These are phyloP conservation scores for Corydoras maculifer DNA, from an alignment of 2,113 vertebrate genomes.

Conservation along the genomic window DNA sequence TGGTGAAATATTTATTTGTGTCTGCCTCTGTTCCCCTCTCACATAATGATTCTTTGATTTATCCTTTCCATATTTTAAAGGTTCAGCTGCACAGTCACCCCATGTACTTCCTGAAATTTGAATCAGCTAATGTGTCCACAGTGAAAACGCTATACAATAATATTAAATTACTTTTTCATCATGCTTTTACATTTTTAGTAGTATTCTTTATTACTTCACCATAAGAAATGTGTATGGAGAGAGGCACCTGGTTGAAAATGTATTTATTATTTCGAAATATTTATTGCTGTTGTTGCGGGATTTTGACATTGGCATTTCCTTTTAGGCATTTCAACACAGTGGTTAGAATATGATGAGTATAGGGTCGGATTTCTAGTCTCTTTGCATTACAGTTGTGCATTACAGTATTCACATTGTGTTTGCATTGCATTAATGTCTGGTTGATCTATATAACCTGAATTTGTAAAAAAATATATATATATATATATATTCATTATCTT, in stretches of 20 bases:
- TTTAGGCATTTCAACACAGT: too few relatives aligned
- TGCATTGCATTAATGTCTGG: too few relatives aligned
- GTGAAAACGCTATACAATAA: background rate
- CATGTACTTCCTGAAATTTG: slow-evolving; percentile 17
- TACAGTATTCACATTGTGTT: too few relatives aligned
- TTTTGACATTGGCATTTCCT: too few relatives aligned
- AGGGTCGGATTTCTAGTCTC: too few relatives aligned
- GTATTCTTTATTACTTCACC: background rate
- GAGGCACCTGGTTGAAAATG: background rate
- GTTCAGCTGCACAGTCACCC: slow-evolving; percentile 39
- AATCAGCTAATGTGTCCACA: slow-evolving; percentile 2
- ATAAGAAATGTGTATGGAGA: background rate
- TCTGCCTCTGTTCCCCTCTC: slow-evolving; percentile 36
- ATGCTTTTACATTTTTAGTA: too few relatives aligned
- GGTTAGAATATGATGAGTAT: too few relatives aligned
- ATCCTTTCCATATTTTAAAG: slow-evolving; percentile 53
- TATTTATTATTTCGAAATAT: slow-evolving; percentile 1
- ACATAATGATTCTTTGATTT: slow-evolving; percentile 53
- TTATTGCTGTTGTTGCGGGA: background rate
- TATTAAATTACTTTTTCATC: too few relatives aligned
- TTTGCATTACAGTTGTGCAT: too few relatives aligned
- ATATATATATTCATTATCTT: too few relatives aligned
- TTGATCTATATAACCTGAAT: too few relatives aligned
- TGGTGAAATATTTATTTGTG: slow-evolving; percentile 2
- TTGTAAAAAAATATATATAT: too few relatives aligned